Evolutionary conservation across 2,888 invertebrate species (phyloP).

Genomic region (Phymatocera aterrima): DNA sequence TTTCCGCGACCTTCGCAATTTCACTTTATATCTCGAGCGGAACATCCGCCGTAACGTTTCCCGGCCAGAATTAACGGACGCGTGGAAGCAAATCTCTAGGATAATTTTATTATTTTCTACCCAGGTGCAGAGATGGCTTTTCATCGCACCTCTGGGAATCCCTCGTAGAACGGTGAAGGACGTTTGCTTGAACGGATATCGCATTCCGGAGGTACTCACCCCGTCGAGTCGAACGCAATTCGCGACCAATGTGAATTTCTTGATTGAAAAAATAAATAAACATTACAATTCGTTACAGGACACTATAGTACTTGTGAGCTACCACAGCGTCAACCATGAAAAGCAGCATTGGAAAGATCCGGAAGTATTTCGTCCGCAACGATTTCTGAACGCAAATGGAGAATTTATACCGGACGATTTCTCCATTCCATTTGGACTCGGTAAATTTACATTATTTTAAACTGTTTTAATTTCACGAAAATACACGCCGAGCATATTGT

Average conservation of each 20-base stretch:
- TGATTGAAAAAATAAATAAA: no score
- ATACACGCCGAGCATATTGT: not conserved
- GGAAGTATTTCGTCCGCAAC: slow-evolving; percentile 79
- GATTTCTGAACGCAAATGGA: slow-evolving; percentile 80
- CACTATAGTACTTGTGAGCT: slow-evolving; percentile 79
- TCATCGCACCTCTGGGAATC: slow-evolving; percentile 77
- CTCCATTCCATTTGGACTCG: slow-evolving; percentile 82
- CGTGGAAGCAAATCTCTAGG: no score
- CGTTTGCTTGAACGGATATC: slow-evolving; percentile 73
- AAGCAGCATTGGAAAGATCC: slow-evolving; percentile 79
- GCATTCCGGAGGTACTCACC: slow-evolving; percentile 74
- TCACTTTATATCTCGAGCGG: not conserved
- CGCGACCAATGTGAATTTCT: not conserved
- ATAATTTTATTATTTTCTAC: not conserved
- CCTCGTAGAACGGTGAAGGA: slow-evolving; percentile 76
- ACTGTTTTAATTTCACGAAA: slow-evolving; percentile 20
- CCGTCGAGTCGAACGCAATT: not conserved
- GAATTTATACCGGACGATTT: slow-evolving; percentile 77
- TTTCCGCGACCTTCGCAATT: not conserved
- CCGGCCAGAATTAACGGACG: no score
- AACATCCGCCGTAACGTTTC: no score
- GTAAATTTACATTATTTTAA: slow-evolving; percentile 74
- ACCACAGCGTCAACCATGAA: slow-evolving; percentile 81
- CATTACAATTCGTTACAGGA: slow-evolving; percentile 72
- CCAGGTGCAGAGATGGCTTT: slow-evolving; percentile 76